phyloP scores from a whole-genome alignment of 2,888 invertebrate species.

The Agonopterix heracliana region DNA sequence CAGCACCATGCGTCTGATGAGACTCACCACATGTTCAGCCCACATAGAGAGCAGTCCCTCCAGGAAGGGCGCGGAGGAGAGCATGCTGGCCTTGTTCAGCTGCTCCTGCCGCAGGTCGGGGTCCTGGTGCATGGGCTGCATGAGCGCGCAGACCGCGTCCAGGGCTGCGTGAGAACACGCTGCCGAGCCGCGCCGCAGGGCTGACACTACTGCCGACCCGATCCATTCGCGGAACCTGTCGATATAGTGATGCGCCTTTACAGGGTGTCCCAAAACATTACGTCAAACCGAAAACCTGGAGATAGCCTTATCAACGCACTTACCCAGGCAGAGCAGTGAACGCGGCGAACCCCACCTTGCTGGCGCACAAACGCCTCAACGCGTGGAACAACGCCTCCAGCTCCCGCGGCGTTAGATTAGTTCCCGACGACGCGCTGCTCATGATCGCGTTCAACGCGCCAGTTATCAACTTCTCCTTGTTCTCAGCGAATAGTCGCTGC shows the following conservation, averaged over 20 bases:
- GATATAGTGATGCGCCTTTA: neutral
- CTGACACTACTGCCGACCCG: slow-evolving; percentile 93
- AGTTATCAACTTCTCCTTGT: slow-evolving; percentile 97
- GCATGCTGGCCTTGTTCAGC: slow-evolving; percentile 95
- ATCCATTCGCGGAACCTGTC: slow-evolving; percentile 94
- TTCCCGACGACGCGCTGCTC: slow-evolving; percentile 41
- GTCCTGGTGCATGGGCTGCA: slow-evolving; percentile 99
- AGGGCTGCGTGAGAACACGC: slow-evolving; percentile 97
- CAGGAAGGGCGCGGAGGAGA: slow-evolving; percentile 93
- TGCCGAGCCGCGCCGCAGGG: slow-evolving; percentile 89
- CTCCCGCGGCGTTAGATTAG: slow-evolving; percentile 79
- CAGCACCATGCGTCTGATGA: too few relatives aligned
- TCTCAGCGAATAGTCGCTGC: slow-evolving; percentile 97
- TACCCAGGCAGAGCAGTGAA: slow-evolving; percentile 93
- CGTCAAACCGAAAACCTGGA: too few relatives aligned
- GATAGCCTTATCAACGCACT: too few relatives aligned
- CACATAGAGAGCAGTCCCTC: slow-evolving; percentile 97
- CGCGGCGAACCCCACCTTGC: slow-evolving; percentile 98
- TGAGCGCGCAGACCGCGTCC: slow-evolving; percentile 97
- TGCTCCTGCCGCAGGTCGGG: slow-evolving; percentile 98
- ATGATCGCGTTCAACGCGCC: slow-evolving; percentile 89
- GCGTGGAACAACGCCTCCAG: slow-evolving; percentile 98
- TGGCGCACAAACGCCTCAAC: slow-evolving; percentile 93
- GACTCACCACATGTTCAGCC: slow-evolving; percentile 91
- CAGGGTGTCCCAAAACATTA: too few relatives aligned